Evolutionary conservation across 2,797 vertebrate genomes (phyloP), one percentile per base, ranked within the genome.

Genomic region (Neoniphon sammara): DNA sequence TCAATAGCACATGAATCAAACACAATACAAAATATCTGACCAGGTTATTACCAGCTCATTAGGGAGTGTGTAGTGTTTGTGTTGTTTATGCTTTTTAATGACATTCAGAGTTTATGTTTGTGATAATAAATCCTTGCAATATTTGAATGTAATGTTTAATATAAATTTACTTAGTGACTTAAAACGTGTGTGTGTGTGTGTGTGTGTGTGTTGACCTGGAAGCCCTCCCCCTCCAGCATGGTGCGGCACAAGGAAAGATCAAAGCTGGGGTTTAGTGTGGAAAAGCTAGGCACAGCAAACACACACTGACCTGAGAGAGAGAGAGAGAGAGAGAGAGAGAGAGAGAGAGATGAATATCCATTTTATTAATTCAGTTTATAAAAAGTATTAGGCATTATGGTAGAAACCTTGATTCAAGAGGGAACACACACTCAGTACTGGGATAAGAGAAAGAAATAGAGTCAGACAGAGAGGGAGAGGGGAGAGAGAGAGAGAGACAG

Each of bases 241-340:
- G 78, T 66, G 1, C 84, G 90, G 52, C 94, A 94, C 64, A 73
- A 61, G 20, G 84, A 64, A 62, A 95, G 81, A 79, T 94, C 89
- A 65, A 95, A 95, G 9, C 56, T 82, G 7, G 91, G 94, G 65
- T 82, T 85, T 3, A 94, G 65, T 4, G 71, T 2, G 1, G 92
- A 93, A 27, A 70, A 70, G 70, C 90, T 91, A 0, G 85, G 62
- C 44, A 93, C 53, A 0, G 90, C 73, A 31, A 92, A 49, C 10
- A 95, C 82, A 83, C 90, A 87, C 83, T 94, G 92, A 85, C 95
- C 95, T 94, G 78, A 60, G 57, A 47, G 31, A 17, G 18, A 73
- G 30, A 61, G 23, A 66, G 54, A 20, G 20, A 25, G 12, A 39
- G 21, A 67, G 15, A 50, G 25, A 25, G 20, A 58, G n/a, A 57